Conservation (phyloP, 2,113 vertebrate species). For the Onychostruthus taczanowskii region DNA sequence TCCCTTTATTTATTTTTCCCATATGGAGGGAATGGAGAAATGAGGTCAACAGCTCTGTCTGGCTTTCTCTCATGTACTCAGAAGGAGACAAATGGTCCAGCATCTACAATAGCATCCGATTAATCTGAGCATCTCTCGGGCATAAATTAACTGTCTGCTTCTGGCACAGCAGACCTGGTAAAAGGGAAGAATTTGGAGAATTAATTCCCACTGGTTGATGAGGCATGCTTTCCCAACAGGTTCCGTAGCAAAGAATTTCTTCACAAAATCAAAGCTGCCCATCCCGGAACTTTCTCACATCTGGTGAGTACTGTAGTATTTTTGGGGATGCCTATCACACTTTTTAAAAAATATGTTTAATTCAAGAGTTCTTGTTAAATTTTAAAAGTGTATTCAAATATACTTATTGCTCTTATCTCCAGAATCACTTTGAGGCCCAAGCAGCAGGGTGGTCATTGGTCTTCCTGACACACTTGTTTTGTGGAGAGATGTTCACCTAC, state of each 20-base stretch:
- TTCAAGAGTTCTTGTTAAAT: slow-evolving; percentile 23
- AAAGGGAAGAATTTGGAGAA: neutral
- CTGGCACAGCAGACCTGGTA: neutral
- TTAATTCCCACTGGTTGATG: neutral
- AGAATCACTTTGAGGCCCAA: slow-evolving; percentile 32
- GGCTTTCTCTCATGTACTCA: neutral
- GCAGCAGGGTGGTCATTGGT: slow-evolving; percentile 12
- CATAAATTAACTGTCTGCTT: neutral
- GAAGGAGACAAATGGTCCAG: neutral
- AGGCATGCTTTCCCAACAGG: slow-evolving; percentile 72
- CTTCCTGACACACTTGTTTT: slow-evolving; percentile 28
- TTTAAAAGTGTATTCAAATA: slow-evolving; percentile 5
- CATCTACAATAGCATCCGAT: neutral
- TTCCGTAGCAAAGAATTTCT: slow-evolving; percentile 93
- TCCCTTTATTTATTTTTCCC: neutral
- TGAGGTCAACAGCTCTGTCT: slow-evolving; percentile 26
- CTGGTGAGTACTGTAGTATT: slow-evolving; percentile 79
- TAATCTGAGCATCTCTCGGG: neutral
- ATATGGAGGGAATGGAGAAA: neutral
- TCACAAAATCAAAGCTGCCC: slow-evolving; percentile 96
- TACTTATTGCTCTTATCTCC: slow-evolving; percentile 28
- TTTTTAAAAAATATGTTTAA: neutral
- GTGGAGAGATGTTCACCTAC: neutral
- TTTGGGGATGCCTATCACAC: neutral
- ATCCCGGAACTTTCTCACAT: slow-evolving; percentile 96